Evolutionary conservation across 1,140 invertebrate genomes (phyloP), one percentile per base, ranked within the genome.

Genomic region (Oreohelix idahoensis): DNA sequence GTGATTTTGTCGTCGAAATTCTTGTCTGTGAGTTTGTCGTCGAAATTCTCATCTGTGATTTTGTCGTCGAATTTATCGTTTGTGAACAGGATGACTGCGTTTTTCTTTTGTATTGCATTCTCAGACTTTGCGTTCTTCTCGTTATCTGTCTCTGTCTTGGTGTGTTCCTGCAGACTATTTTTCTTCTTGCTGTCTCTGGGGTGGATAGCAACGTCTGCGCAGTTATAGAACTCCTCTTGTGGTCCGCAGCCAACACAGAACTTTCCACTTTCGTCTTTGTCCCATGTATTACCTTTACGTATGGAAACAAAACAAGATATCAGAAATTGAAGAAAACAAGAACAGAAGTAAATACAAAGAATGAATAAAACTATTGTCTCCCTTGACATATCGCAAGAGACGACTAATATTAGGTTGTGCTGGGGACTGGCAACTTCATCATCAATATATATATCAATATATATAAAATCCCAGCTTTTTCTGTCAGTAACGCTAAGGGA

Each of bases 231-330:
- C 69, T 86, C 86, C 51, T 87, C 86, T 42, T 88, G 87, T 0
- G 87, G 87, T 15, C 87, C 87, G 71, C 86, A 88, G 20, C 87
- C 87, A 15, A 87, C 39, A 49, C 86, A 88, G 70, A 85, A 85
- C 51, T 84, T 39, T n/a, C 70, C 51, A 39, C 23, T 84, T 38
- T 80, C 74, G 71, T 89, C 86, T 78, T 86, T 89, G 79, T 86
- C 86, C 86, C 86, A 89, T 11, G 84, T 88, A 77, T 89, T 92
- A 8, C 86, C 87, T 88, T 45, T 17, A 23, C 10, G 53, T n/a
- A 70, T 45, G 32, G 70, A 35, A 58, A 39, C 23, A n/a, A 49
- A n/a, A 76, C 26, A 35, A 23, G 76, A 51, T 66, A n/a, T n/a
- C n/a, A n/a, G n/a, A n/a, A n/a, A n/a, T n/a, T n/a, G n/a, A n/a